Conservation (phyloP, 2,888 invertebrate genomes). For the Yponomeuta cagnagella region DNA sequence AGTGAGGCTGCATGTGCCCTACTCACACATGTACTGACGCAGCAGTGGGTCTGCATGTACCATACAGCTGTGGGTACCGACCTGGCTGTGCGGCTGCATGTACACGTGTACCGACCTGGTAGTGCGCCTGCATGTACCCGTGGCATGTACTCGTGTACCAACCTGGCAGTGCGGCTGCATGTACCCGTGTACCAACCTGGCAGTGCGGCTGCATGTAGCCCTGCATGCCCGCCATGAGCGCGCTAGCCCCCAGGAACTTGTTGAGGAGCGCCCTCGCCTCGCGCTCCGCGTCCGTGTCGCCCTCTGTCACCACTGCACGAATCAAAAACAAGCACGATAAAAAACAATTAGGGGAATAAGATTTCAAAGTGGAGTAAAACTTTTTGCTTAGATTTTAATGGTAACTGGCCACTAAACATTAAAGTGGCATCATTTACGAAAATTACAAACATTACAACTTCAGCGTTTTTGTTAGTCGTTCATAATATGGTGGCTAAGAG, state of each 20-base stretch:
- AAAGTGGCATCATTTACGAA: no score
- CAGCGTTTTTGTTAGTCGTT: no score
- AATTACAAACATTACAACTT: no score
- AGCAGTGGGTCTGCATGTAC: no score
- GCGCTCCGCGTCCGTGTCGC: constrained; percentile 80
- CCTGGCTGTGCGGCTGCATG: no score
- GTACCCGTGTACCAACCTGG: not conserved
- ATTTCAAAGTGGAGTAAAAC: no score
- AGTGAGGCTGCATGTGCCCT: no score
- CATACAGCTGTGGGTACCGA: no score
- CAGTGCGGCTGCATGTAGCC: constrained; percentile 44
- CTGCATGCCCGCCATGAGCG: constrained; percentile 87
- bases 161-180: not conserved
- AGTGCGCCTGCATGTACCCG: not conserved
- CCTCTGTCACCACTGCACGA: constrained; percentile 75
- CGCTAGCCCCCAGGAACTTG: constrained; percentile 88
- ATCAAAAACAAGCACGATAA: not conserved
- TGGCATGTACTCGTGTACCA: not conserved
- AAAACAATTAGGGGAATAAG: not conserved
- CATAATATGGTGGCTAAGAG: no score
- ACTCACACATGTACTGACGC: no score
- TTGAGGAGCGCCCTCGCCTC: constrained; percentile 86
- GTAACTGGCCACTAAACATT: no score
- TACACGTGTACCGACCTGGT: not conserved
- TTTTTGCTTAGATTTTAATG: no score